Evolutionary conservation across 2,888 invertebrate genomes (phyloP).

Genomic region (Caenorhabditis macrosperma): DNA sequence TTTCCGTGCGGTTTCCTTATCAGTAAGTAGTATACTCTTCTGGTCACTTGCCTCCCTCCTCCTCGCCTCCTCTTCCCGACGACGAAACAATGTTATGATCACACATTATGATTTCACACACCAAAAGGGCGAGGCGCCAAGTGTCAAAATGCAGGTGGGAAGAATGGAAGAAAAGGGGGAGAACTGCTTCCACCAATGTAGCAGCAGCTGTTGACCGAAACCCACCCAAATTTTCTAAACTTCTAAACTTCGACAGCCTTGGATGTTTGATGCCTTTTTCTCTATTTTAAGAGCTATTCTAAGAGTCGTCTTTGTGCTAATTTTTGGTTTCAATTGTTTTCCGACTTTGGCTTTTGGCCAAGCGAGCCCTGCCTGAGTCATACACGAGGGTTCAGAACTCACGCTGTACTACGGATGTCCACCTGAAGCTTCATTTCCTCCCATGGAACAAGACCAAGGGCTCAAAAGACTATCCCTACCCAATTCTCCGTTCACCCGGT

Average conservation of each 20-base stretch:
- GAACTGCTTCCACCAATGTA: too few species aligned
- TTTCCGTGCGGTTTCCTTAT: slow-evolving; percentile 42
- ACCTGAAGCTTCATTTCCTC: too few species aligned
- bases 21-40: slow-evolving; percentile 26
- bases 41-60: slow-evolving; percentile 19
- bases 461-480: too few species aligned
- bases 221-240: too few species aligned
- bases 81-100: slow-evolving; percentile 25
- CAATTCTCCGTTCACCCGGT: too few species aligned
- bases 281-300: background rate
- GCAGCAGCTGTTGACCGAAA: too few species aligned
- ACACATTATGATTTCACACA: slow-evolving; percentile 26
- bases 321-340: slow-evolving; percentile 6
- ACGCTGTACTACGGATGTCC: too few species aligned
- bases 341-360: slow-evolving; percentile 2
- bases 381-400: too few species aligned
- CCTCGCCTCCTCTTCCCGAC: slow-evolving; percentile 5
- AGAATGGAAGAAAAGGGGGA: slow-evolving; percentile 3
- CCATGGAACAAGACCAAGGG: too few species aligned
- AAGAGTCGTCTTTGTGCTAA: background rate
- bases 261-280: slow-evolving; percentile 8
- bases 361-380: too few species aligned
- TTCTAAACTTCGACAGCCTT: too few species aligned
- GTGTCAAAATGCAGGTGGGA: slow-evolving; percentile 2
- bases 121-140: background rate